These are phyloP conservation scores for Alviniconcha strummeri DNA, from an alignment of 2,888 invertebrate genomes.

Conservation along the genomic window DNA sequence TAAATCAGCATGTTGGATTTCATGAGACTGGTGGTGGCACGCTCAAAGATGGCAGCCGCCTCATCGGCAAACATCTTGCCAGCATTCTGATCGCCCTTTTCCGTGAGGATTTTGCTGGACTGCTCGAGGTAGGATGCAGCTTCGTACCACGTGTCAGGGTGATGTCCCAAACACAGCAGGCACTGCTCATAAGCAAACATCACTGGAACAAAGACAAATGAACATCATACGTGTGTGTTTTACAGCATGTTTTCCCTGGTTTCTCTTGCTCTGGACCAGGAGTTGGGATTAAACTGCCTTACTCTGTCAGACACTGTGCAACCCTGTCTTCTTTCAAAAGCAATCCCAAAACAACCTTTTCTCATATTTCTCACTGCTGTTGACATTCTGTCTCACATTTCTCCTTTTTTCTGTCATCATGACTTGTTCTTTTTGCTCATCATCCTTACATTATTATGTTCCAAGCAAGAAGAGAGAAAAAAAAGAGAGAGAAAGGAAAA, in stretches of 20 bases:
- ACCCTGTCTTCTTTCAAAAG: too few species aligned
- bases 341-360: too few species aligned
- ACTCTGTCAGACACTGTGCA: too few species aligned
- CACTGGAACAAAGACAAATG: slow-evolving; percentile 76
- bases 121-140: slow-evolving; percentile 97
- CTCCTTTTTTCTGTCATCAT: too few species aligned
- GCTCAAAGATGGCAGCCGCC: slow-evolving; percentile 94
- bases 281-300: too few species aligned
- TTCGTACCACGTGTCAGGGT: slow-evolving; percentile 97
- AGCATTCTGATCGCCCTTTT: slow-evolving; percentile 96
- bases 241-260: too few species aligned
- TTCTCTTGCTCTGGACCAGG: too few species aligned
- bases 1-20: slow-evolving; percentile 94
- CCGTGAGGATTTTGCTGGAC: slow-evolving; percentile 92
- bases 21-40: slow-evolving; percentile 91
- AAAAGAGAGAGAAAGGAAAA: not conserved
- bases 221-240: too few species aligned
- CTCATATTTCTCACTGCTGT: too few species aligned
- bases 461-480: not conserved
- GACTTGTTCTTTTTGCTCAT: too few species aligned
- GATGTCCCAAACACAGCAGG: slow-evolving; percentile 94
- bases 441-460: too few species aligned
- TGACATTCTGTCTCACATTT: too few species aligned
- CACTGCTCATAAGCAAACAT: slow-evolving; percentile 99
- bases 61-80: slow-evolving; percentile 94